Percentiles rank a stretch among this genome's conserved stretches.
Conservation (phyloP, 2,888 invertebrate species). For the Cephus rjabovi region DNA sequence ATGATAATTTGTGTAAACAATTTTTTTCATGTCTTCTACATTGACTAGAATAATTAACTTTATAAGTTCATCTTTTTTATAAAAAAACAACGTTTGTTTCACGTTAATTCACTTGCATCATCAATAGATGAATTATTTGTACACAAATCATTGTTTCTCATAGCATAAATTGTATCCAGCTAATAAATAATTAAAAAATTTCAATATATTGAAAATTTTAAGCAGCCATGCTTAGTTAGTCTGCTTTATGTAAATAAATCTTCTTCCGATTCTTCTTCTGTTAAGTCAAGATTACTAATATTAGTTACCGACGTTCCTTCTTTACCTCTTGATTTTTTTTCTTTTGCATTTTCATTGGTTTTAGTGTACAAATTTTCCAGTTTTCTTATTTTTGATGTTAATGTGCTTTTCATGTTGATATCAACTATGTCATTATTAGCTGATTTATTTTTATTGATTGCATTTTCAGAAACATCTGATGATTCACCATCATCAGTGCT, state of each 20-base stretch:
- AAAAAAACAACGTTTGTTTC: background rate
- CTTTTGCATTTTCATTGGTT: background rate
- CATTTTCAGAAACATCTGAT: background rate
- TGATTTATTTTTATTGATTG: background rate
- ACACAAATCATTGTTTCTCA: background rate
- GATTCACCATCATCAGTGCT: background rate
- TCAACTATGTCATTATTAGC: background rate
- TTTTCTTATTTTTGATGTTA: background rate
- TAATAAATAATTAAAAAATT: background rate
- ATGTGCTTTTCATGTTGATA: background rate
- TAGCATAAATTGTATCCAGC: background rate
- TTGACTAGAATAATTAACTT: background rate
- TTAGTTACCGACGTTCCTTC: background rate
- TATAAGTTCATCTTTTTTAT: background rate
- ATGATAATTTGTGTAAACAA: background rate
- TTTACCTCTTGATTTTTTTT: background rate
- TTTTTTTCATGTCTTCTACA: background rate
- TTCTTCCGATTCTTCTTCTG: constrained; percentile 1
- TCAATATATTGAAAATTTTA: background rate
- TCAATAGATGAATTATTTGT: background rate
- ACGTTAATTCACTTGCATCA: background rate
- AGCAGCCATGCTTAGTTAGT: background rate
- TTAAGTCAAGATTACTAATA: background rate
- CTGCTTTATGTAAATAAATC: background rate
- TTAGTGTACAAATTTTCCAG: background rate